A percentile compares a stretch with the other conserved stretches of the same genome.
Evolutionary conservation across 2,888 invertebrate species (phyloP).

Genomic region (Eilema depressum): DNA sequence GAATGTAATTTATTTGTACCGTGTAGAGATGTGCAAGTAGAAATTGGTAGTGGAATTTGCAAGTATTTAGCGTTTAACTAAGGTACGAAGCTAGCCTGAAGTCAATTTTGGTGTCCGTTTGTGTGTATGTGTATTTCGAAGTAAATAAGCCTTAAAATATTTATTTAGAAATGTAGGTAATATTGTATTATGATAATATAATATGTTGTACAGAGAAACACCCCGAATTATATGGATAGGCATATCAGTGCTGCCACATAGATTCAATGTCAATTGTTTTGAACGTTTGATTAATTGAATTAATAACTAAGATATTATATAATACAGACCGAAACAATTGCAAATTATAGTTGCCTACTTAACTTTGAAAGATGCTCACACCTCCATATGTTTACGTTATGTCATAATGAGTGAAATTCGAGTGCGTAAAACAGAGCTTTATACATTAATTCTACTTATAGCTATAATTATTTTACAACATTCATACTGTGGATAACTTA

Average conservation of each 20-base stretch:
- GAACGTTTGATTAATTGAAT: not conserved
- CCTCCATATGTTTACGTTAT: conserved; percentile 26
- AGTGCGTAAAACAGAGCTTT: conserved; percentile 51
- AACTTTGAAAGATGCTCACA: conserved; percentile 38
- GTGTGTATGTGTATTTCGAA: too few relatives aligned
- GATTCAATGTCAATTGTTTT: not conserved
- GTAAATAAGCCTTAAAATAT: too few relatives aligned
- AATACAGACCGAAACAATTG: not conserved
- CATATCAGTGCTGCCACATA: too few relatives aligned
- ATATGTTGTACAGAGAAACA: not conserved
- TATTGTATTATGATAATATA: too few relatives aligned
- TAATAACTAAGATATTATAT: not conserved
- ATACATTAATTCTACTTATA: conserved; percentile 56
- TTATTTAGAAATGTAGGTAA: too few relatives aligned
- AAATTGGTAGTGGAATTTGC: conserved; percentile 10
- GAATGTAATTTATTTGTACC: conserved; percentile 22
- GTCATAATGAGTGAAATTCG: conserved; percentile 41
- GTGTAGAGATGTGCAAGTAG: conserved; percentile 10
- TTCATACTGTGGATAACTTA: conserved; percentile 69
- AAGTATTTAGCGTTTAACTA: conserved; percentile 11
- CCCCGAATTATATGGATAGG: not conserved
- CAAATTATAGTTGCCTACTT: not conserved
- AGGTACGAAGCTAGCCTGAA: not conserved
- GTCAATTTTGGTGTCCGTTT: too few relatives aligned
- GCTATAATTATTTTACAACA: conserved; percentile 71